Evolutionary conservation across 1,140 invertebrate species (phyloP).

Genomic region (Zaprionus davidi): DNA sequence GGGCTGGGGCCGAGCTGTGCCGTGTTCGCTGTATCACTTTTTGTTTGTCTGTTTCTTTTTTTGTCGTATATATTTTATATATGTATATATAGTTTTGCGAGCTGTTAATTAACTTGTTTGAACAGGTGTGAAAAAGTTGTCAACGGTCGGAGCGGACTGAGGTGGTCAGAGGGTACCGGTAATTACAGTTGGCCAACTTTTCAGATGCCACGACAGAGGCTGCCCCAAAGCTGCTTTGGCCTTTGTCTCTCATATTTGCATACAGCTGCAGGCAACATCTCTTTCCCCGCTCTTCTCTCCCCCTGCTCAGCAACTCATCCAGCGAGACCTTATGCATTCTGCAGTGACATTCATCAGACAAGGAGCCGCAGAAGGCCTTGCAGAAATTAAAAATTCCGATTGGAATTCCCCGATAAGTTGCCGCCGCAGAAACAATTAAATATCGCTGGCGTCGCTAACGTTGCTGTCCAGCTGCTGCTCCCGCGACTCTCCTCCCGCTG

Average conservation of each 20-base stretch:
- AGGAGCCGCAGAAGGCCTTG: conserved; percentile 54
- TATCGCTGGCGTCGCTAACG: conserved; percentile 73
- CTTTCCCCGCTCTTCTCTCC: too few species aligned
- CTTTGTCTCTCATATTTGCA: conserved; percentile 72
- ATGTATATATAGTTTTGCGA: conserved; percentile 76
- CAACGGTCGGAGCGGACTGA: conserved; percentile 27
- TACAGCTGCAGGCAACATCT: conserved; percentile 43
- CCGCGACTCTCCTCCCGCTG: neutral
- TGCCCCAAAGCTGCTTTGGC: conserved; percentile 37
- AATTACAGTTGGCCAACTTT: conserved; percentile 83
- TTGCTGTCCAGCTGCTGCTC: neutral
- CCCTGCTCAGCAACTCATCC: neutral
- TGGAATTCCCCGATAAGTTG: conserved; percentile 81
- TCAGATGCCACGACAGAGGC: conserved; percentile 48
- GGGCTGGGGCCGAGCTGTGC: conserved; percentile 36
- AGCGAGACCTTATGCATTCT: conserved; percentile 54
- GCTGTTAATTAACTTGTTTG: conserved; percentile 83
- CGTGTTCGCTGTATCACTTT: conserved; percentile 47
- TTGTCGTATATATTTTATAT: conserved; percentile 37
- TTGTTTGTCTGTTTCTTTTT: conserved; percentile 41
- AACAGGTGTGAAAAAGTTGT: conserved; percentile 83
- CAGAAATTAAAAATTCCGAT: conserved; percentile 82
- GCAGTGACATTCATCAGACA: conserved; percentile 70
- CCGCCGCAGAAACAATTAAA: conserved; percentile 79
- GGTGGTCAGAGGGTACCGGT: conserved; percentile 39